Base-by-base conservation (phyloP, 2,888 invertebrate genomes). In the Sinelater perroti region DNA sequence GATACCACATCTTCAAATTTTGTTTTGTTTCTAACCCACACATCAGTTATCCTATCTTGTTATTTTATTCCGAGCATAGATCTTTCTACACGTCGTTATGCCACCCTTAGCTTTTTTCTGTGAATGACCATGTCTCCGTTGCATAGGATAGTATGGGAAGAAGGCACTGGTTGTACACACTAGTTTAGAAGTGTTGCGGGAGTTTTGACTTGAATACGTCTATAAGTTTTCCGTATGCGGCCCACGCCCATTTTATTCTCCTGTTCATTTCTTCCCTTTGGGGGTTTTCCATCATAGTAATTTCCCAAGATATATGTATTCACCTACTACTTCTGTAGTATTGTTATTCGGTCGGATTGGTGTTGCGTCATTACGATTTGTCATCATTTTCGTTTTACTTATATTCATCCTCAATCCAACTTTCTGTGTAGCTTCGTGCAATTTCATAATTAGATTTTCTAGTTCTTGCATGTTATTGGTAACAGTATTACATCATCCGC, bases 161-260 rank as follows among this genome's bases (percentile, higher is more conserved):
- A 11, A 47, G 5, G 35, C 21, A 49, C 1, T 36, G 35, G 14
- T 36, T 36, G 6, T 8, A 26, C n/a, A 45, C 17, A 17, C 5
- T 45, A 3, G 30, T 14, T 28, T 44, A 14, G 11, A 46, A 20
- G 13, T 30, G 18, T 20, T 40, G 42, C 16, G 42, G 42, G 7
- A 14, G 26, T 6, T 4, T 1, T n/a, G 42, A 24, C 7, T 13
- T 42, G 14, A 42, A 42, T 24, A 42, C 38, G 5, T 20, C 21
- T 18, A 4, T 38, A 5, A 38, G 10, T 24, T 42, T 42, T 3
- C 26, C 42, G 3, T 21, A 24, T 13, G 11, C 26, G 7, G 42
- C 13, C 26, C 24, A 42, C 13, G 40, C 21, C 7, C 21, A 11
- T 42, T n/a, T 24, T 42, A 24, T 24, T 42, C 42, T 42, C 16